Evolutionary conservation across 1,140 invertebrate species (phyloP).

Genomic region (Pseudomyrmex pallidus): DNA sequence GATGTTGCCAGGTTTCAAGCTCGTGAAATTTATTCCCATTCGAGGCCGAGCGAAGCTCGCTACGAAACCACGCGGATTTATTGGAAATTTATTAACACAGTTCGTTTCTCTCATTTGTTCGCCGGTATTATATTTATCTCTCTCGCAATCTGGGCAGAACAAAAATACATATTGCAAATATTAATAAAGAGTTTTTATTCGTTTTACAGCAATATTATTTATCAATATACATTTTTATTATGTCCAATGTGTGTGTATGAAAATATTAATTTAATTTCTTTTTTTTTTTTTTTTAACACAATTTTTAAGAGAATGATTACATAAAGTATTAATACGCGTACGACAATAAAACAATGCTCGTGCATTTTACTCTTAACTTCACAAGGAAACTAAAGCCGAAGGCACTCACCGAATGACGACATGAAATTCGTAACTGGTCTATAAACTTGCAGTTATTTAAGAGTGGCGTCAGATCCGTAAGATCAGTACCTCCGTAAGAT

Average conservation of each 20-base stretch:
- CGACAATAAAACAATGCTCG: no score
- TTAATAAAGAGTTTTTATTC: no score
- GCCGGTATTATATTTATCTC: background rate
- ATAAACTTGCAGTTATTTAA: slow-evolving; percentile 5
- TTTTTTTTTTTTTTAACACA: background rate
- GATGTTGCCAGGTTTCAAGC: slow-evolving; percentile 34
- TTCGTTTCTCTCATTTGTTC: slow-evolving; percentile 34
- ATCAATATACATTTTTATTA: no score
- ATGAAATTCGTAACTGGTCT: slow-evolving; percentile 1
- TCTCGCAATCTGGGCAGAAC: background rate
- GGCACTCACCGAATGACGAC: background rate
- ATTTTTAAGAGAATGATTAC: background rate
- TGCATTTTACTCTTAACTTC: background rate
- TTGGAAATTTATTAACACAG: slow-evolving; percentile 39
- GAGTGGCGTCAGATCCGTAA: no score
- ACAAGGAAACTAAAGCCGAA: background rate
- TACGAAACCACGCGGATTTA: slow-evolving; percentile 36
- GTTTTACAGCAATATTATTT: no score
- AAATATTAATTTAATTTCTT: background rate
- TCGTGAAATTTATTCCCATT: slow-evolving; percentile 37
- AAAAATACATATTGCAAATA: background rate
- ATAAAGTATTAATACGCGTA: background rate
- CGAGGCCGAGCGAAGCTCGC: background rate
- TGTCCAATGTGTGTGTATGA: no score
- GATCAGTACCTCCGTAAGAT: no score